Conservation (phyloP, 2,113 vertebrate genomes). For the Sylvia atricapilla region DNA sequence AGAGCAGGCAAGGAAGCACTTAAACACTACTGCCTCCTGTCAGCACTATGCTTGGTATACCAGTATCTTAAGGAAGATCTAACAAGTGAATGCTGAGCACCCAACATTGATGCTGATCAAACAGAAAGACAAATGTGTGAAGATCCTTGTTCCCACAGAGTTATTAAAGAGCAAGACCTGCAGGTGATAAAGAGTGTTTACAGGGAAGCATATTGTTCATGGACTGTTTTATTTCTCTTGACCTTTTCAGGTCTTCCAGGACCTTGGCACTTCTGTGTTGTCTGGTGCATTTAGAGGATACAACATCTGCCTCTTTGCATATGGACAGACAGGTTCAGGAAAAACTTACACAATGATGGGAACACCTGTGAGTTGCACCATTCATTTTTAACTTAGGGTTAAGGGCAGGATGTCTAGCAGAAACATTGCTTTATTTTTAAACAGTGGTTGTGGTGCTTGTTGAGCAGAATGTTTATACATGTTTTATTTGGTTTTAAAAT, state of each 20-base stretch:
- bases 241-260: constrained; percentile 89
- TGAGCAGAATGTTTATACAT: background rate
- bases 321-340: constrained; percentile 97
- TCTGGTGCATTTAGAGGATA: constrained; percentile 89
- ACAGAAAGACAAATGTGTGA: background rate
- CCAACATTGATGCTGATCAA: background rate
- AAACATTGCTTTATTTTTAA: background rate
- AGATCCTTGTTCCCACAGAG: background rate
- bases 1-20: background rate
- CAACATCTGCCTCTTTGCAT: constrained; percentile 98
- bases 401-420: background rate
- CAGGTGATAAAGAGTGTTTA: background rate
- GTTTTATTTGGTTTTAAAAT: background rate
- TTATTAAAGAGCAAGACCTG: background rate
- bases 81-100: background rate
- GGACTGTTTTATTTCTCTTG: background rate
- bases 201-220: background rate
- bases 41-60: background rate
- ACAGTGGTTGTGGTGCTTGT: background rate
- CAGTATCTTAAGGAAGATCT: background rate
- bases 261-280: constrained; percentile 90
- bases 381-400: background rate
- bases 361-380: constrained; percentile 83
- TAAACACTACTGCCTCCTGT: background rate
- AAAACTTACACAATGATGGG: constrained; percentile 99